Evolutionary conservation across 92 coral and sea anemone genomes (phyloP), one percentile per base, ranked within the genome.

Genomic region (Porites cylindrica): DNA sequence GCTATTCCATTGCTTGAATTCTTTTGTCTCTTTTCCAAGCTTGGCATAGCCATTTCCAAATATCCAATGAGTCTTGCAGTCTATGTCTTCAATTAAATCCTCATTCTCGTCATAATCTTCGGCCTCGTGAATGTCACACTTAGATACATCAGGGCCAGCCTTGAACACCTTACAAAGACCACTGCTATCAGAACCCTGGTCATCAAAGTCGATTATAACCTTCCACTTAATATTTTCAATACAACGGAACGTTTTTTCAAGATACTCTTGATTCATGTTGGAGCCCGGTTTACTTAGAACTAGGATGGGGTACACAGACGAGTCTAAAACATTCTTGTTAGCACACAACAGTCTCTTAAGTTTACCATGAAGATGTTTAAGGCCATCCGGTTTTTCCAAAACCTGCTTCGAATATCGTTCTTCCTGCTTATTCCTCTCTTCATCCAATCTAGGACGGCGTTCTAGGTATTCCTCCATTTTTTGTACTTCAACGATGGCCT

Each of bases 41-140:
- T 51, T 65, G 18, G 82, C 23, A 51, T 78, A 84, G 10, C 92
- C 92, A 72, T 89, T 89, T 85, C 77, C 92, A 53, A 89, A 89
- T 62, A 89, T 89, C 92, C 92, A 89, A 20, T 66, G 79, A 1
- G 69, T 78, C 21, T 70, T 29, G 47, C 18, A 10, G 50, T 84
- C 19, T 7, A 78, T 54, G 26, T 16, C 1, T 24, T 84, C 84
- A 26, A 61, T 56, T 4, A 21, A 17, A 0, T 72, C 7, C 0
- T 84, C 72, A 14, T 78, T 75, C 1, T 59, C 38, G n/a, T 79
- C 85, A 59, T 82, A 89, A 11, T 89, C 92, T 38, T 66, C 92
- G 56, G 92, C 89, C 23, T 89, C 92, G 14, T 89, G 92, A 20
- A 89, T 82, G 60, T 76, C 78, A 62, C 75, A 83, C 59, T 53